Evolutionary conservation across 2,888 invertebrate genomes (phyloP), one percentile per base, ranked within the genome.

Genomic region (Polia nebulosa): DNA sequence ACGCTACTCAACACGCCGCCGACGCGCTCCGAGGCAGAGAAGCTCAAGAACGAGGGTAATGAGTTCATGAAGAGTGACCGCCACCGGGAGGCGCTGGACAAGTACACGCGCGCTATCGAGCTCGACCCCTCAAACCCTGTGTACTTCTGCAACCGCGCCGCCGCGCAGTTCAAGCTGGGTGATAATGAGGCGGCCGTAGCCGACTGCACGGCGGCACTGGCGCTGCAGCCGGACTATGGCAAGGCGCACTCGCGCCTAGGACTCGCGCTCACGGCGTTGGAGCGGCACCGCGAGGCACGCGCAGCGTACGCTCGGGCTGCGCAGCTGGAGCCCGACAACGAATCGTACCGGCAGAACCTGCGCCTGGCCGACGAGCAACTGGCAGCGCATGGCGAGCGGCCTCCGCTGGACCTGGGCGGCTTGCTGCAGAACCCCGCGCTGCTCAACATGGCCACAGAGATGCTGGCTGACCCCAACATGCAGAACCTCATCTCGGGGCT

Each of bases 131-230:
- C 96, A 74, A 99, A 99, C 95, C 98, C 99, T 0, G 98, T 99
- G 36, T 99, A 98, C 94, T 99, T 98, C 92, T 99, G 99, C 92
- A 99, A 99, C 91, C 97, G 99, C 81, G 99, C 99, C 53, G 99
- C 99, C 2, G 99, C 99, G 0, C 97, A 98, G 90, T 99, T 98
- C 89, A 98, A 99, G 89, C 94, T 99, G 79, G 98, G 98, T 57
- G 97, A 98, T 87, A 97, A 98, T 88, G 96, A 97, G 66, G 96
- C 97, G 72, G 99, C 99, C 15, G 97, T 99, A 61, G 97, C 97
- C 61, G 99, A 99, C 93, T 99, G 99, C 91, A 97, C 98, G 84
- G 97, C 97, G 52, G 99, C 99, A 7, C 96, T 99, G 63, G 96
- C 97, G 39, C 97, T 99, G 82, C 99, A 99, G 92, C 97, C 98